A percentile compares a stretch with the other conserved stretches of the same genome.
Conservation (phyloP, 2,888 invertebrate genomes). For the Anorthoa munda region DNA sequence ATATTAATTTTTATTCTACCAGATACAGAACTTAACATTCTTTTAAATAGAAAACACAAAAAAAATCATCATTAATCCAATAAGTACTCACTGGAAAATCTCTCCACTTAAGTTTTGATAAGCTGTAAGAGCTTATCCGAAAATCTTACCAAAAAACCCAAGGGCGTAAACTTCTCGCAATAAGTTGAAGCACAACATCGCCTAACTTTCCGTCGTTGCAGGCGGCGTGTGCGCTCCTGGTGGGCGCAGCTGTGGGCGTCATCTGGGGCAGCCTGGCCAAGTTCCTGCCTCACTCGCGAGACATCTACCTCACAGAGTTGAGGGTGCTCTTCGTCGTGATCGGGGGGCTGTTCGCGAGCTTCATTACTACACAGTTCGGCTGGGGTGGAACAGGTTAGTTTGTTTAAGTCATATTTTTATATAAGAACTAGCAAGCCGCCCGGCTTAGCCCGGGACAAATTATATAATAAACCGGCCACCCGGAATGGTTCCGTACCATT, state of each 20-base stretch:
- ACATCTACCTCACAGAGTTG: slow-evolving; percentile 81
- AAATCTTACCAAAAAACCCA: slow-evolving; percentile 22
- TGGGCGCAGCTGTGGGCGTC: slow-evolving; percentile 80
- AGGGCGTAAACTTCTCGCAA: slow-evolving; percentile 34
- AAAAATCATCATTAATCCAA: no score
- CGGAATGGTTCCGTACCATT: no score
- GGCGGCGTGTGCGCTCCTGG: slow-evolving; percentile 81
- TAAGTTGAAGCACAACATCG: slow-evolving; percentile 37
- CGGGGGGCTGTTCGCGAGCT: slow-evolving; percentile 82
- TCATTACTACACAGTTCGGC: slow-evolving; percentile 78
- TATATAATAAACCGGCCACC: no score
- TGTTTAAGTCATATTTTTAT: not conserved
- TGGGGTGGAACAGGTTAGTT: slow-evolving; percentile 85
- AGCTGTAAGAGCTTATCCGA: not conserved
- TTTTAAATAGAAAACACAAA: not conserved
- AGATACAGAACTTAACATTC: not conserved
- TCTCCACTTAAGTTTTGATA: not conserved
- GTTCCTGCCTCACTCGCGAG: slow-evolving; percentile 78
- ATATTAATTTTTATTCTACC: no score
- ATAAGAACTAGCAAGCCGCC: not conserved
- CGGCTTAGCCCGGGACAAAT: no score
- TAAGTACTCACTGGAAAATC: not conserved
- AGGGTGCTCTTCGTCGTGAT: slow-evolving; percentile 82
- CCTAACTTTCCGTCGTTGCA: slow-evolving; percentile 66
- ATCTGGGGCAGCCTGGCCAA: slow-evolving; percentile 83